phyloP scores from a whole-genome alignment of 2,888 invertebrate species.

The Hypomecis atomaria region DNA sequence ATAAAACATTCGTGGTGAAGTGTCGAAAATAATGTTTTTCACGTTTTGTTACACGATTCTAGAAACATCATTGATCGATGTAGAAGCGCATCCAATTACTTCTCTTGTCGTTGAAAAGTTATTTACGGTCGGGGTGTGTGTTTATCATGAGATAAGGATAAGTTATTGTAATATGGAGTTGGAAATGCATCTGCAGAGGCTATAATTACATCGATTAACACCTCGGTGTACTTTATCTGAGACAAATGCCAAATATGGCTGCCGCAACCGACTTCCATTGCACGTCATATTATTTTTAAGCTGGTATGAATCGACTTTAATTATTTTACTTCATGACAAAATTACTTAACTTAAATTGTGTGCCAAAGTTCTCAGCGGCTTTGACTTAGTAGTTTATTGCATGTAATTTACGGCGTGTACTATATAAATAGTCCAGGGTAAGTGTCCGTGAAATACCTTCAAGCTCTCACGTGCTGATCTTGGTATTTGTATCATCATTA shows the following conservation, averaged over 20 bases:
- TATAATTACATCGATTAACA: slow-evolving; percentile 58
- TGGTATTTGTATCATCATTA: slow-evolving; percentile 27
- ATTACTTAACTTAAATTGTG: background rate
- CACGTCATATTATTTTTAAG: slow-evolving; percentile 10
- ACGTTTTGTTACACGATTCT: slow-evolving; percentile 53
- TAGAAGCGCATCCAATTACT: slow-evolving; percentile 72
- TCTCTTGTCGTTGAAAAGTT: slow-evolving; percentile 68
- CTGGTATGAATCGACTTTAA: background rate
- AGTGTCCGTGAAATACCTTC: slow-evolving; percentile 20
- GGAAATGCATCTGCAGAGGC: slow-evolving; percentile 49
- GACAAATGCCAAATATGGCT: slow-evolving; percentile 38
- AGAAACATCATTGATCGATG: slow-evolving; percentile 63
- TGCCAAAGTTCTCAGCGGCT: background rate
- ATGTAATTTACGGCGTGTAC: slow-evolving; percentile 4
- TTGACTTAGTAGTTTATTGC: background rate
- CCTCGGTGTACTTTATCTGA: slow-evolving; percentile 35
- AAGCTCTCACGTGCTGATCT: slow-evolving; percentile 26
- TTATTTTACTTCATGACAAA: background rate
- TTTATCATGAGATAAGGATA: slow-evolving; percentile 64
- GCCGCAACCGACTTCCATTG: slow-evolving; percentile 15
- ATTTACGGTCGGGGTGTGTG: slow-evolving; percentile 68
- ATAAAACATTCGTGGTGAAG: slow-evolving; percentile 28
- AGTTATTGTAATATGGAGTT: slow-evolving; percentile 50
- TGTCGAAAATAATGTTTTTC: slow-evolving; percentile 45
- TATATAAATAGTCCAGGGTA: slow-evolving; percentile 14